Percentiles rank a stretch among this genome's conserved stretches.
Conservation (phyloP, 2,888 invertebrate species). For the Arctia plantaginis region DNA sequence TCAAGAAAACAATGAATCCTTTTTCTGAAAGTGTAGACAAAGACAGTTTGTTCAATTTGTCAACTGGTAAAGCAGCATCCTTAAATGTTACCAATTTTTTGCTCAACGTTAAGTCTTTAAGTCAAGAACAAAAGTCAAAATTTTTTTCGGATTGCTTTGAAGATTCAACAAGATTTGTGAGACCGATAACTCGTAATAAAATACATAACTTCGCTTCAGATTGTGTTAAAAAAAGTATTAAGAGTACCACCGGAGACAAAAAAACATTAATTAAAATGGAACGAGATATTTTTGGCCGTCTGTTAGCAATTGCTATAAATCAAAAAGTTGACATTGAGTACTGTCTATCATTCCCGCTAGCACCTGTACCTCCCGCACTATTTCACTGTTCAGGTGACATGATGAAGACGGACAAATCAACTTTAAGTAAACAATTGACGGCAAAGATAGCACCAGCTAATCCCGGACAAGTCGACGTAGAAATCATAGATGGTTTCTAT, state of each 20-base stretch:
- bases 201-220: conserved; percentile 55
- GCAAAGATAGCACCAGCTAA: conserved; percentile 17
- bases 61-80: conserved; percentile 17
- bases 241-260: conserved; percentile 38
- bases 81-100: conserved; percentile 53
- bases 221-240: conserved; percentile 31
- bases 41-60: conserved; percentile 18
- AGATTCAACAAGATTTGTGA: conserved; percentile 47
- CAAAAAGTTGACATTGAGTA: conserved; percentile 60
- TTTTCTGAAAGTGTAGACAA: conserved; percentile 12
- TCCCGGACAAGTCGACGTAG: conserved; percentile 30
- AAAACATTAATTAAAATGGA: conserved; percentile 52
- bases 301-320: conserved; percentile 50
- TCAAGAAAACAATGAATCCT: conserved; percentile 18
- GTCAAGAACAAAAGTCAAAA: conserved; percentile 44
- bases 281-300: conserved; percentile 45
- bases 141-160: conserved; percentile 50
- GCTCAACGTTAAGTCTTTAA: conserved; percentile 45
- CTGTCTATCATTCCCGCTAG: conserved; percentile 54
- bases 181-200: conserved; percentile 50
- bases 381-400: conserved; percentile 24
- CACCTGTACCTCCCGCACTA: conserved; percentile 28
- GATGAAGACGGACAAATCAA: conserved; percentile 22
- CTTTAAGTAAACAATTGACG: conserved; percentile 18
- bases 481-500: conserved; percentile 49